Evolutionary conservation across 2,888 invertebrate species (phyloP).

Genomic region (Tetragonisca angustula): DNA sequence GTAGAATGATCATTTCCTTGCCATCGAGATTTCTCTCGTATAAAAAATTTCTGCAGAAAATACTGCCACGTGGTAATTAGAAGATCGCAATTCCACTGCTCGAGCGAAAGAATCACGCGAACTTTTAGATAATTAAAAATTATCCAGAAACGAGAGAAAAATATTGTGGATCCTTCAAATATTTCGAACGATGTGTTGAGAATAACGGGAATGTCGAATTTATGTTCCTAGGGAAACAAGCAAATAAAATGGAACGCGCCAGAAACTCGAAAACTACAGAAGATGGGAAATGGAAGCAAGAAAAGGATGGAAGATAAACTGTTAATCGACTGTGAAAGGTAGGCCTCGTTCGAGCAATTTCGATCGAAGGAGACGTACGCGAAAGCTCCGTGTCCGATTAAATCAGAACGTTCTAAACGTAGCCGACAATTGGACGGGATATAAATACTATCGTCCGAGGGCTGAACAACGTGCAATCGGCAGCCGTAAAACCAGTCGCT

Average conservation of each 20-base stretch:
- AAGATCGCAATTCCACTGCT: too few relatives aligned
- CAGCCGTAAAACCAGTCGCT: not conserved
- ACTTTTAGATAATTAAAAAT: too few relatives aligned
- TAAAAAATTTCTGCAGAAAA: too few relatives aligned
- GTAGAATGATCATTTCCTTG: too few relatives aligned
- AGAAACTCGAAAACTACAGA: not conserved
- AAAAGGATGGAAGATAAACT: not conserved
- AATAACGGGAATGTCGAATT: too few relatives aligned
- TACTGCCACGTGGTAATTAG: too few relatives aligned
- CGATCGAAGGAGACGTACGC: not conserved
- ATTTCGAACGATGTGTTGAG: too few relatives aligned
- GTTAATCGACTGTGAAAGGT: not conserved
- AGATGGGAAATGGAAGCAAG: not conserved
- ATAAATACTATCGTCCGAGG: not conserved
- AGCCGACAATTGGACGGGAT: not conserved
- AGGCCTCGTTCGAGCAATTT: not conserved
- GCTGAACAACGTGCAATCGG: conserved; percentile 2
- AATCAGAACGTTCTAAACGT: conserved; percentile 5
- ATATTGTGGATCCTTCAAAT: too few relatives aligned
- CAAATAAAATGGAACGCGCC: not conserved
- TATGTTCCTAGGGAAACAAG: not conserved
- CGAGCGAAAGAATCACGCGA: too few relatives aligned
- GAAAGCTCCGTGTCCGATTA: not conserved
- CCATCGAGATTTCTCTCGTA: too few relatives aligned
- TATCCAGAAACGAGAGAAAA: too few relatives aligned